Evolutionary conservation across 1,140 invertebrate species (phyloP).

Genomic region (Eumaeus atala): DNA sequence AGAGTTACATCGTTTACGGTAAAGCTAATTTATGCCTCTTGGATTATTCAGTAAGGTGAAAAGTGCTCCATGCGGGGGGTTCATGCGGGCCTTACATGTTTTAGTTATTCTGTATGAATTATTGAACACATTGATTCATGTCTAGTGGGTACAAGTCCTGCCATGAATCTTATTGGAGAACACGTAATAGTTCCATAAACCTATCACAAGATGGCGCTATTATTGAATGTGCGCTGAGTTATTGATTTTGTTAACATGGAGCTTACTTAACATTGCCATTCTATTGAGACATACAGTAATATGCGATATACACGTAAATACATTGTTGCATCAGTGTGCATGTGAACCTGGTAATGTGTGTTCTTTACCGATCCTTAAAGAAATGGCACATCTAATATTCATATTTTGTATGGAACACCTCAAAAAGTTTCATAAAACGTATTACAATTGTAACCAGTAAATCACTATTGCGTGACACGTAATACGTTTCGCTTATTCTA

Average conservation of each 20-base stretch:
- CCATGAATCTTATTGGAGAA: neutral
- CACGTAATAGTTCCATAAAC: conserved; percentile 4
- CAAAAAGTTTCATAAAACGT: conserved; percentile 2
- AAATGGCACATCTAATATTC: no score
- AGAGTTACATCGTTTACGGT: conserved; percentile 2
- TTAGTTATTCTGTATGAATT: conserved; percentile 59
- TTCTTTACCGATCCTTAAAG: no score
- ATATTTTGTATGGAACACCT: neutral
- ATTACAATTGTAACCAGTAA: no score
- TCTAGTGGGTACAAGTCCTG: conserved; percentile 21
- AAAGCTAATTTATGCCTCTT: conserved; percentile 34
- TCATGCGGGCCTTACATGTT: conserved; percentile 36
- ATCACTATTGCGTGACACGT: conserved; percentile 7
- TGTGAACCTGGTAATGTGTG: no score
- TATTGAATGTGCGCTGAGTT: neutral
- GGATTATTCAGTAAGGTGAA: conserved; percentile 51
- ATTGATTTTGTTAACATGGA: conserved; percentile 1
- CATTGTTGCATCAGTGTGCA: no score
- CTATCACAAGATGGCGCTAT: conserved; percentile 8
- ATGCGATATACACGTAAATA: no score
- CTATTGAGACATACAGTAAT: no score
- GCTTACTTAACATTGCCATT: no score
- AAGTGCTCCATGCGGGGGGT: conserved; percentile 53
- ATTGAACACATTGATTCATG: conserved; percentile 52
- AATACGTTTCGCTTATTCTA: no score